phyloP scores from a whole-genome alignment of 64 coral and sea anemone species.

The Pachyseris speciosa region DNA sequence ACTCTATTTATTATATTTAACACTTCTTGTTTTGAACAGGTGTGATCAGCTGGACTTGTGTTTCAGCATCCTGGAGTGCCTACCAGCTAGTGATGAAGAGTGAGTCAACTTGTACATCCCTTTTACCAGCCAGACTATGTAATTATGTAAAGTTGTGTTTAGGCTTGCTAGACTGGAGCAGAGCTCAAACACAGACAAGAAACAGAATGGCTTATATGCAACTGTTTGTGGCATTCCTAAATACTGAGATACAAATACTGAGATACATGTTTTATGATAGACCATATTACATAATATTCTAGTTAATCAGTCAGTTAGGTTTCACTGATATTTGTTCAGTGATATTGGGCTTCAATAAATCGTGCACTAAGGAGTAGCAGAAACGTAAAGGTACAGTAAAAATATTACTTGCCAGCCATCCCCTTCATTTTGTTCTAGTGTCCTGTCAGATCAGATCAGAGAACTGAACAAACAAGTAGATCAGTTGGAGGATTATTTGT shows the following conservation, averaged over 20 bases:
- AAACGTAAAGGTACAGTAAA: background rate
- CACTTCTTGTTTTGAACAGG: conserved; percentile 48
- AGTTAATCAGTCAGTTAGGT: no score
- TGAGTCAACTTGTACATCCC: conserved; percentile 26
- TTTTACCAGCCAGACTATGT: background rate
- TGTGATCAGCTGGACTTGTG: conserved; percentile 84
- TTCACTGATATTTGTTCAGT: no score
- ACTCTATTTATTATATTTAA: no score
- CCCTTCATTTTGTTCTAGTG: conserved; percentile 1
- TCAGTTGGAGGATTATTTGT: conserved; percentile 70
- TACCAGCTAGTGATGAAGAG: conserved; percentile 81
- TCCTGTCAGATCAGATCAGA: conserved; percentile 85
- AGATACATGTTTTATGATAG: no score
- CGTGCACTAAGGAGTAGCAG: background rate
- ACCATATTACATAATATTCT: no score
- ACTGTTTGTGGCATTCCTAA: no score
- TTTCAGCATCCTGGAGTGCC: conserved; percentile 87
- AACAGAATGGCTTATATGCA: no score
- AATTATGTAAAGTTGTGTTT: no score
- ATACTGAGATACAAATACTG: no score
- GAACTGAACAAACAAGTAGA: conserved; percentile 88
- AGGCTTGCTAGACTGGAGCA: no score
- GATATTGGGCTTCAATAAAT: no score
- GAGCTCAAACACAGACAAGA: no score
- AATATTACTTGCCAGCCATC: background rate